Evolutionary conservation across 2,113 vertebrate species (phyloP).

Genomic region (Mohoua ochrocephala): DNA sequence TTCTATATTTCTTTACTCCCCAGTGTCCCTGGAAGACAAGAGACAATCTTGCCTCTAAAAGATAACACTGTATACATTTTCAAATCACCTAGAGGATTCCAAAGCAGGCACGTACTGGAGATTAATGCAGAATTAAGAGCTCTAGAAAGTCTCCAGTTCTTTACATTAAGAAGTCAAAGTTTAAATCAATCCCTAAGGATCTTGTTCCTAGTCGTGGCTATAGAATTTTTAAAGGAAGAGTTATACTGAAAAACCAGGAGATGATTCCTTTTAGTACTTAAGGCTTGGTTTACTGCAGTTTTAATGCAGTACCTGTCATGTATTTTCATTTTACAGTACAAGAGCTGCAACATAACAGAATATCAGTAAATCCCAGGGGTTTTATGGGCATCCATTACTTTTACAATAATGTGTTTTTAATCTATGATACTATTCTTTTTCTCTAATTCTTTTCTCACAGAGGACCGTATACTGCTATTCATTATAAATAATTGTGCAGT

Average conservation of each 20-base stretch:
- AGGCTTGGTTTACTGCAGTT: not conserved
- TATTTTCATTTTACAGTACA: not conserved
- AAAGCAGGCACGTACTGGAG: not conserved
- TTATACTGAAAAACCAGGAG: not conserved
- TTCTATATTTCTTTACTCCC: not conserved
- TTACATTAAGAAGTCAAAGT: not conserved
- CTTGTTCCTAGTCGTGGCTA: fast-evolving
- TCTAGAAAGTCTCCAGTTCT: not conserved
- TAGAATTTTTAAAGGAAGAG: not conserved
- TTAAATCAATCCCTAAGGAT: not conserved
- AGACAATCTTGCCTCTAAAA: not conserved
- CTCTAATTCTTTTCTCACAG: not conserved
- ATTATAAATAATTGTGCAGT: not conserved
- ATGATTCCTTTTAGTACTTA: not conserved
- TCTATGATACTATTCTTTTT: not conserved
- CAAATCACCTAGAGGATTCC: not conserved
- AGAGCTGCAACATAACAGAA: not conserved
- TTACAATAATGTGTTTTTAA: not conserved
- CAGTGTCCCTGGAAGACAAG: not conserved
- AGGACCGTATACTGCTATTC: not conserved
- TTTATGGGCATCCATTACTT: not conserved
- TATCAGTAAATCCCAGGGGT: not conserved
- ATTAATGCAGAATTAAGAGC: not conserved
- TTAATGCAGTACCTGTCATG: not conserved
- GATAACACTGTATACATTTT: not conserved